Evolutionary conservation across 2,113 vertebrate species (phyloP).

Genomic region (Donacobius atricapilla): DNA sequence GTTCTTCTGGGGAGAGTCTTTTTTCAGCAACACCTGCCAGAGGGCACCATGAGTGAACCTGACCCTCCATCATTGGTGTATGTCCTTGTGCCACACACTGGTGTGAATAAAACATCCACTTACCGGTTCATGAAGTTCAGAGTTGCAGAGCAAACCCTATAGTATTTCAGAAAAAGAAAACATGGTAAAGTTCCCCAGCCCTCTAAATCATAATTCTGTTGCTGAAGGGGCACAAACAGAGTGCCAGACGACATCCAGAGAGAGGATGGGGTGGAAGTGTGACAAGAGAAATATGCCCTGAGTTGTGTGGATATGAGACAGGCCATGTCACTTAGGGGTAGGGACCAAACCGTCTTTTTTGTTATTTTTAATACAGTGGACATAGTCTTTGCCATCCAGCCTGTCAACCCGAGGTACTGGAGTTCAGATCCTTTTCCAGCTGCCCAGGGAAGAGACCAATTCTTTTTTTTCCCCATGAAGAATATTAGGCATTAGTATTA

Average conservation of each 20-base stretch:
- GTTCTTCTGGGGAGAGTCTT: neutral
- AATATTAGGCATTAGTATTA: neutral
- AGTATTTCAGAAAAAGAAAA: neutral
- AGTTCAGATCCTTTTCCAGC: neutral
- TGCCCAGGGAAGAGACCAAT: neutral
- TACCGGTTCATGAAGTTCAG: neutral
- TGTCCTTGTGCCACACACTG: fast-evolving
- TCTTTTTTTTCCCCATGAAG: neutral
- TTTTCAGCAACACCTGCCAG: neutral
- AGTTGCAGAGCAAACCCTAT: neutral
- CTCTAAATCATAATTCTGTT: neutral
- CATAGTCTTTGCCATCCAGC: neutral
- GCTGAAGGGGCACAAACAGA: neutral
- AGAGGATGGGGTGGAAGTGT: neutral
- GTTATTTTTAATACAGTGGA: neutral
- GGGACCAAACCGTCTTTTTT: neutral
- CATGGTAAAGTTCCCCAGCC: neutral
- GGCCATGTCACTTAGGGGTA: neutral
- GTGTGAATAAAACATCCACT: neutral
- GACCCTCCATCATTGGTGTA: neutral
- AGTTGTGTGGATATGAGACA: neutral
- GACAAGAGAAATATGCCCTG: neutral
- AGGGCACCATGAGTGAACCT: neutral
- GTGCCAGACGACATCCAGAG: neutral
- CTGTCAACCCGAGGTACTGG: neutral